These are phyloP conservation scores for Rhinatrema bivittatum DNA, from an alignment of 2,797 vertebrate species.

Conservation along the genomic window DNA sequence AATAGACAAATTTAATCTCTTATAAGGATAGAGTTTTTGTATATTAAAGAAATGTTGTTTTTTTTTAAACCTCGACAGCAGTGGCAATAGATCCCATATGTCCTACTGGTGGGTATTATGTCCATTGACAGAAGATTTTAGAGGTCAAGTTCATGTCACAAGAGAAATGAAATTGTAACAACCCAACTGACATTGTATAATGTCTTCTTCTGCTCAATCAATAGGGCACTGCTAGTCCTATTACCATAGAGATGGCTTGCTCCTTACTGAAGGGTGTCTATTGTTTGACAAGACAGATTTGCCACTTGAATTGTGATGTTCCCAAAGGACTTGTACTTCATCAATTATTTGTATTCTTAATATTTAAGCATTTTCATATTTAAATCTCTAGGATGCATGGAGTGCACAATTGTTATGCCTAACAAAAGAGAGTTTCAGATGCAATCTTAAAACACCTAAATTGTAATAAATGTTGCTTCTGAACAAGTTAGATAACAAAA, in stretches of 20 bases:
- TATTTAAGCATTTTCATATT: conserved; percentile 56
- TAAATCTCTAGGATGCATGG: conserved; percentile 21
- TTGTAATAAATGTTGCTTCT: conserved; percentile 20
- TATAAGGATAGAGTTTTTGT: conserved; percentile 1
- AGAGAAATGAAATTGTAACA: conserved; percentile 73
- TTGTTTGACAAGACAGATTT: conserved; percentile 67
- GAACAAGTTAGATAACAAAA: no score
- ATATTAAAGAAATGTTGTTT: conserved; percentile 7
- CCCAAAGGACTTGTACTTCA: conserved; percentile 64
- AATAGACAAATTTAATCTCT: no score
- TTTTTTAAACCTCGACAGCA: conserved; percentile 12
- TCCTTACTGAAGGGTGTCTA: conserved; percentile 57
- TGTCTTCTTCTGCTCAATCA: conserved; percentile 71
- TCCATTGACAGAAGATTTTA: conserved; percentile 58
- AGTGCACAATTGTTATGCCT: neutral
- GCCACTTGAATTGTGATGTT: conserved; percentile 62
- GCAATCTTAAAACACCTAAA: neutral
- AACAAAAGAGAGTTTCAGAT: neutral
- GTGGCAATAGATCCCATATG: conserved; percentile 25
- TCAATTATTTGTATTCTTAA: conserved; percentile 65
- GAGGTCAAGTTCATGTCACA: conserved; percentile 70
- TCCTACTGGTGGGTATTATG: conserved; percentile 36
- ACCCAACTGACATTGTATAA: conserved; percentile 69
- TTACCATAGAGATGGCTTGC: conserved; percentile 72
- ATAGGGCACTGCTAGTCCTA: conserved; percentile 65